Base-by-base conservation (phyloP, 1,140 invertebrate species). In the Dreissena rostriformis region DNA sequence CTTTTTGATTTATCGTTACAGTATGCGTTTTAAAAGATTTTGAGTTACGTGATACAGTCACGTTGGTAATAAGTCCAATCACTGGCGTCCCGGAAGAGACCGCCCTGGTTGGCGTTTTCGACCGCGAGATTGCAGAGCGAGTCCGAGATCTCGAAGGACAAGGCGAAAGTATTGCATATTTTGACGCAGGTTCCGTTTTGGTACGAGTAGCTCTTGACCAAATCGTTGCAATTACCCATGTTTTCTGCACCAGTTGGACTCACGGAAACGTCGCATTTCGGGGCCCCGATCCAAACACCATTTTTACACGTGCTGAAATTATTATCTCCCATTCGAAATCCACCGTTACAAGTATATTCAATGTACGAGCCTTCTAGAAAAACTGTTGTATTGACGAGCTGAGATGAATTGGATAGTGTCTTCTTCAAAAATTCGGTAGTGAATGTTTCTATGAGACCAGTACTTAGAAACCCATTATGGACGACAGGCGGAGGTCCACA, bases 1-100 rank as follows among this genome's bases (percentile, higher is more conserved):
- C n/a, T n/a, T n/a, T n/a, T n/a, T n/a, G n/a, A n/a, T n/a, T n/a
- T n/a, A 39, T 39, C 39, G 39, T 39, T 8, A 8, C 39, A 2
- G 39, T 39, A 39, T 39, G 39, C 39, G 39, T 39, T 39, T 8
- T 2, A 39, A 39, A 39, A 39, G 2, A 39, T 39, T 8, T 39
- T 39, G 39, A 63, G 24, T 24, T 55, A 74, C 11, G 53, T 53
- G 14, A 78, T 29, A 24, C 77, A 80, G 52, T 80, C 77, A 17
- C 77, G 49, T n/a, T 80, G 77, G 61, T 70, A 80, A 29, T 70
- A 80, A 15, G 65, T 80, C 10, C 26, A 66, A n/a, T 22, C 75
- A 0, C 26, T 65, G 14, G 75, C 61, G 26, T 77, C 75, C 2
- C 61, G 61, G 11, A 67, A 52, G 0, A 0, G 39, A 0, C 75